A percentile compares a stretch with the other conserved stretches of the same genome.
These are phyloP conservation scores for Leptinotarsa defecta DNA, from an alignment of 1,140 invertebrate genomes.

Conservation along the genomic window DNA sequence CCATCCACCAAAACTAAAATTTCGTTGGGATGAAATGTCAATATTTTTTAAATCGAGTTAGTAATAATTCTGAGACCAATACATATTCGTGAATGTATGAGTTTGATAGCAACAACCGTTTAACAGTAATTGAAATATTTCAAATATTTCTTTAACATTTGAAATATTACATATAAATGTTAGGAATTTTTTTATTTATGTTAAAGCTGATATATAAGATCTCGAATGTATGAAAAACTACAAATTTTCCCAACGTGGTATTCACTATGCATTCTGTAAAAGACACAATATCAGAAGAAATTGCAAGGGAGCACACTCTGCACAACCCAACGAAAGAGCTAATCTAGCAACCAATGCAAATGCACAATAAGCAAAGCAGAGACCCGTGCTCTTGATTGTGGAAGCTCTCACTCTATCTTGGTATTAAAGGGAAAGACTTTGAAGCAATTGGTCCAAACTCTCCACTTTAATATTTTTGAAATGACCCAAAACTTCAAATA, in stretches of 20 bases:
- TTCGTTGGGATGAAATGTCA: background rate
- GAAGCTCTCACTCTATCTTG: constrained; percentile 55
- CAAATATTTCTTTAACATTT: no score
- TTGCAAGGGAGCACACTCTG: constrained; percentile 21
- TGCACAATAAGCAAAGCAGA: constrained; percentile 52
- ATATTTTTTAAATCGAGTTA: background rate
- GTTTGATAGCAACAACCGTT: no score
- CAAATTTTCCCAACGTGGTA: constrained; percentile 11
- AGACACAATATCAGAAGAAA: constrained; percentile 10
- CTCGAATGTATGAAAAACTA: no score
- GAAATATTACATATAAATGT: no score
- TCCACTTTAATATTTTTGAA: constrained; percentile 1
- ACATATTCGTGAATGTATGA: no score
- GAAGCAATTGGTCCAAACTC: constrained; percentile 27
- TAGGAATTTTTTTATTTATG: no score
- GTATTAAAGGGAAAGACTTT: constrained; percentile 55
- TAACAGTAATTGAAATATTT: no score
- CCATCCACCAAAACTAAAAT: constrained; percentile 13
- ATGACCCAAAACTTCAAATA: constrained; percentile 4
- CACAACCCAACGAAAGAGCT: constrained; percentile 53
- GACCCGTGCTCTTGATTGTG: constrained; percentile 52
- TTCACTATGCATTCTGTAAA: constrained; percentile 17
- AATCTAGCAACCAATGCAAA: constrained; percentile 50
- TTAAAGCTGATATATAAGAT: no score
- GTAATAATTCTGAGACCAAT: no score